Evolutionary conservation across 2,888 invertebrate species (phyloP), one percentile per base, ranked within the genome.

Genomic region (Hemistola chrysoprasaria): DNA sequence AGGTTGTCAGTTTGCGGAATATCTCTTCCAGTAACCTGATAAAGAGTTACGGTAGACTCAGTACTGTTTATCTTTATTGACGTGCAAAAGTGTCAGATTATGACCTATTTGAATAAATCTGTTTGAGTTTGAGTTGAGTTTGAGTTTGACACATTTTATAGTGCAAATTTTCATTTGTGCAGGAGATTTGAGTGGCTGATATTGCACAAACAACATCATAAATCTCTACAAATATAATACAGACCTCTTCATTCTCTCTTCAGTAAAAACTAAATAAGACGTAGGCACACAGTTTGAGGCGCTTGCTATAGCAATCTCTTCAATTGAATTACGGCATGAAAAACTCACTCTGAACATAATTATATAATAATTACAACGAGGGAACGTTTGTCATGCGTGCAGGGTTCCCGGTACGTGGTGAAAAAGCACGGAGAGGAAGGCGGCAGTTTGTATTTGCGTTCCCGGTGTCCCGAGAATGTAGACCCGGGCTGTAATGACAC

Each of bases 391-490:
- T 63, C 60, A 64, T 64, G 58, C 56, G 53, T 56, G 58, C 50
- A 56, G 56, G 54, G 59, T 58, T 52, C 57, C 58, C 56, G 62
- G 57, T 62, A 58, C 53, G 63, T 50, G 48, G 47, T 54, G 65
- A 80, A 80, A 79, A 80, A 79, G 62, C 49, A 53, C 53, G 40
- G 54, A 67, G 57, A 78, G 77, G 78, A 78, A 76, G 72, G 65
- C 69, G 63, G 66, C 62, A 71, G 72, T 79, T 74, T 68, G 71
- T 68, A 72, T 73, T 72, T 70, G 71, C 78, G 65, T 76, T 70
- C 62, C 56, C 58, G 70, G 62, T 69, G 72, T 75, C 68, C 74
- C 65, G 79, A 63, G 79, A 79, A 83, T 81, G 78, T 76, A 63
- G 71, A 71, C 65, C 56, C 55, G 56, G 59, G 62, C 65, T 56